phyloP scores from a whole-genome alignment of 1,140 invertebrate species.

The Caenorhabditis inopinata region DNA sequence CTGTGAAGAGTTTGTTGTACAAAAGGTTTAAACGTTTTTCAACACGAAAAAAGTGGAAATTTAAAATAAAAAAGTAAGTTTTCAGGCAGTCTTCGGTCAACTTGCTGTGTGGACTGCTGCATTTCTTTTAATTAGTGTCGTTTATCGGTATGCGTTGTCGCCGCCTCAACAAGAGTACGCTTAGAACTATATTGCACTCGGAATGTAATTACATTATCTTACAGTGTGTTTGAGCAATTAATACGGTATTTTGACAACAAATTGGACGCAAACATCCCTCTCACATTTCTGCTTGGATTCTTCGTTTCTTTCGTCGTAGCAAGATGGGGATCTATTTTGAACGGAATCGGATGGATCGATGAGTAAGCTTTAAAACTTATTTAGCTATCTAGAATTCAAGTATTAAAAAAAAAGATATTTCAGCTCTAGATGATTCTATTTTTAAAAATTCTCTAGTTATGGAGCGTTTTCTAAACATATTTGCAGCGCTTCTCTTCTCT shows the following conservation, averaged over 20 bases:
- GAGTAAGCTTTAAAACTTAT: constrained; percentile 53
- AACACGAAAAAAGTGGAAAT: too few species aligned
- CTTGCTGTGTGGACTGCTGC: constrained; percentile 80
- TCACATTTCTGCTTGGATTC: constrained; percentile 68
- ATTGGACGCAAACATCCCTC: constrained; percentile 66
- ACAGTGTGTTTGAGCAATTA: constrained; percentile 65
- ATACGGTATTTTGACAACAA: constrained; percentile 67
- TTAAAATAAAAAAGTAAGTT: neutral
- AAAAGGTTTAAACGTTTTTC: too few species aligned
- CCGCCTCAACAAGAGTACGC: constrained; percentile 36
- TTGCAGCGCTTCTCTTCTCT: constrained; percentile 43
- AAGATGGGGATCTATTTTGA: constrained; percentile 58
- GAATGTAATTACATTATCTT: neutral
- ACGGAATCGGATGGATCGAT: constrained; percentile 63
- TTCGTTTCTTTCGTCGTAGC: constrained; percentile 60
- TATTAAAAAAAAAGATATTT: too few species aligned
- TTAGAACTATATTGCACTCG: neutral
- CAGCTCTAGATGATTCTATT: too few species aligned
- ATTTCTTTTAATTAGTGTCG: constrained; percentile 83
- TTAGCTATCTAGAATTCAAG: too few species aligned
- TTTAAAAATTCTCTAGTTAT: too few species aligned
- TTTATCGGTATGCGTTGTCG: constrained; percentile 81
- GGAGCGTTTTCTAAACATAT: neutral
- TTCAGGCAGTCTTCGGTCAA: constrained; percentile 82
- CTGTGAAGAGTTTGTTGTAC: too few species aligned